These are phyloP conservation scores for Helogale parvula DNA, from an alignment of 2,113 vertebrate species.

Conservation along the genomic window DNA sequence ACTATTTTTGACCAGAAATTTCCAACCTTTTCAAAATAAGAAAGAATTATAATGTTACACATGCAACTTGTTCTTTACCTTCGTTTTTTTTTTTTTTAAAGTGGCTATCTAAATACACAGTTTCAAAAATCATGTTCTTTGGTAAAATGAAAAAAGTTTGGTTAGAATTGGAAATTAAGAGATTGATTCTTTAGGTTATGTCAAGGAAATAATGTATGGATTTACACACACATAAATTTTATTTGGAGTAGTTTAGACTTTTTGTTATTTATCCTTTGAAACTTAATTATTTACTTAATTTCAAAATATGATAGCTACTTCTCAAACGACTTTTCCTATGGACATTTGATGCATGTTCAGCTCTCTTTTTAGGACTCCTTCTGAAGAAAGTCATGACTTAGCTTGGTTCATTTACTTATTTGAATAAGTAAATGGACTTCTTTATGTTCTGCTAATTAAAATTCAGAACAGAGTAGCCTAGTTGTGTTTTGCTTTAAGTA, in stretches of 20 bases:
- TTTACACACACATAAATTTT: not conserved
- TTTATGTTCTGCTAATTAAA: slow-evolving; percentile 24
- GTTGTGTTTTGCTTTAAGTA: not conserved
- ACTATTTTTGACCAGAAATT: not conserved
- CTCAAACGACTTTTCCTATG: not conserved
- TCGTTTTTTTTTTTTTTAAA: slow-evolving; percentile 39
- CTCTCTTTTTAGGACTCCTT: not conserved
- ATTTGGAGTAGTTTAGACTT: not conserved
- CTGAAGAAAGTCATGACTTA: not conserved
- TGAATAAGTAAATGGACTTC: not conserved
- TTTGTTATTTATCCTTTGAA: not conserved
- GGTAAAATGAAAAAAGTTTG: not conserved
- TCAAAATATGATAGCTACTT: not conserved
- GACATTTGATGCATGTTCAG: not conserved
- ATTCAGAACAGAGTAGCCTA: not conserved
- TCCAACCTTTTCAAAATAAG: not conserved
- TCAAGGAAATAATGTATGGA: not conserved
- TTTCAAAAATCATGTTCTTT: not conserved
- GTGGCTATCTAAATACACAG: not conserved
- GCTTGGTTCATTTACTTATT: not conserved
- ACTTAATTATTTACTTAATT: not conserved
- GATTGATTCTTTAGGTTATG: not conserved
- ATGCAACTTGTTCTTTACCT: not conserved
- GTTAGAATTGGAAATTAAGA: not conserved
- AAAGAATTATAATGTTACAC: not conserved